phyloP scores from a whole-genome alignment of 2,888 invertebrate species.

The Drosophila greeni region DNA sequence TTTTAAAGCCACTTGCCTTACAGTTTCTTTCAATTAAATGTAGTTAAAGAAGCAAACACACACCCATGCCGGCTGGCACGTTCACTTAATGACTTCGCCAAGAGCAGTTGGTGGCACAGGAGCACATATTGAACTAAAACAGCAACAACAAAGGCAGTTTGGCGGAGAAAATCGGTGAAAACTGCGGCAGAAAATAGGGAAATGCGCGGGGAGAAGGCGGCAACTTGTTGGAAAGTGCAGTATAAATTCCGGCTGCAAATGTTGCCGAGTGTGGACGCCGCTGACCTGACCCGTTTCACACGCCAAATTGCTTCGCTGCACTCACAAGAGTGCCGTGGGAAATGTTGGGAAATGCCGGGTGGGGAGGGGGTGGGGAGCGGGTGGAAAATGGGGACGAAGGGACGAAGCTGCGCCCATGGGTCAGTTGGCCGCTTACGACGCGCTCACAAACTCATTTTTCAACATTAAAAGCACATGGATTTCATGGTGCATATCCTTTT shows the following conservation, averaged over 20 bases:
- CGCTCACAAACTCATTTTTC: slow-evolving; percentile 68
- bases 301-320: slow-evolving; percentile 71
- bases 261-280: slow-evolving; percentile 36
- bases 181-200: slow-evolving; percentile 6
- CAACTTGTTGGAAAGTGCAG: slow-evolving; percentile 58
- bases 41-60: slow-evolving; percentile 45
- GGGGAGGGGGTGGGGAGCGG: not conserved
- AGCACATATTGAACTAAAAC: slow-evolving; percentile 64
- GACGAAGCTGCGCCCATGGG: slow-evolving; percentile 1
- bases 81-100: slow-evolving; percentile 63
- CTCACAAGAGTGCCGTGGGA: slow-evolving; percentile 44
- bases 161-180: slow-evolving; percentile 21
- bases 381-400: not conserved
- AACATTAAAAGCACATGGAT: slow-evolving; percentile 69
- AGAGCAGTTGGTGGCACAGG: slow-evolving; percentile 39
- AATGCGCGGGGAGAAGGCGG: slow-evolving; percentile 15
- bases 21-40: slow-evolving; percentile 66
- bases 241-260: slow-evolving; percentile 56
- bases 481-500: slow-evolving; percentile 62
- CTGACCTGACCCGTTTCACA: slow-evolving; percentile 71
- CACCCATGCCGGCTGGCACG: slow-evolving; percentile 30
- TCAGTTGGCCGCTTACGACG: slow-evolving; percentile 46
- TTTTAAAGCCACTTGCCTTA: slow-evolving; percentile 57
- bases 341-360: not conserved
- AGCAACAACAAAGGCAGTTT: slow-evolving; percentile 42